These are phyloP conservation scores for Alloplasta piceator DNA, from an alignment of 2,888 invertebrate species.

Conservation along the genomic window DNA sequence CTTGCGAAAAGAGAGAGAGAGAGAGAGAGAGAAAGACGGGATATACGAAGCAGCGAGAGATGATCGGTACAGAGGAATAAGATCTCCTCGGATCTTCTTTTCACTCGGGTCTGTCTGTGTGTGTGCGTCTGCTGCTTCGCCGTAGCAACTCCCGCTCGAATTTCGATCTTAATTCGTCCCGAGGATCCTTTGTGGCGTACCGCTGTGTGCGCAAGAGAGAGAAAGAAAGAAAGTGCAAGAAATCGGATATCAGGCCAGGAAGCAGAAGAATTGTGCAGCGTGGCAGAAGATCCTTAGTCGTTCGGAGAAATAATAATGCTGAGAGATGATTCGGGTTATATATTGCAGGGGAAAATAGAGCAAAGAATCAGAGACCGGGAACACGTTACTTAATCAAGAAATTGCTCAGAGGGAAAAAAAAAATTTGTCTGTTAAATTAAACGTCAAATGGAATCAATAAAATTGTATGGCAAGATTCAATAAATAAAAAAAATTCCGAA, in stretches of 20 bases:
- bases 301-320: not conserved
- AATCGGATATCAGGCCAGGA: conserved; percentile 45
- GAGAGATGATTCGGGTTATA: not conserved
- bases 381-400: not conserved
- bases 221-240: conserved; percentile 3
- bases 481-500: no score
- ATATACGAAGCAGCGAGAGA: not conserved
- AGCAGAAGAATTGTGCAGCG: conserved; percentile 41
- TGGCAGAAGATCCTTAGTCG: conserved; percentile 18
- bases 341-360: not conserved
- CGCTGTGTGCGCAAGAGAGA: not conserved
- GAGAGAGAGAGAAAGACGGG: not conserved
- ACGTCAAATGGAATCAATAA: no score
- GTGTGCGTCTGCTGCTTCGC: conserved; percentile 2
- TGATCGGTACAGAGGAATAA: conserved; percentile 18
- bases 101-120: not conserved
- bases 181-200: conserved; percentile 43
- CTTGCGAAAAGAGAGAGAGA: conserved; percentile 7
- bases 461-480: no score
- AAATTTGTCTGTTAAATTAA: no score
- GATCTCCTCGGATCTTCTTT: conserved; percentile 29
- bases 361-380: not conserved
- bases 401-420: not conserved
- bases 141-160: conserved; percentile 49
- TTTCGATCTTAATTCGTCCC: conserved; percentile 59